phyloP scores from a whole-genome alignment of 2,888 invertebrate species.

The Hetaerina titia region DNA sequence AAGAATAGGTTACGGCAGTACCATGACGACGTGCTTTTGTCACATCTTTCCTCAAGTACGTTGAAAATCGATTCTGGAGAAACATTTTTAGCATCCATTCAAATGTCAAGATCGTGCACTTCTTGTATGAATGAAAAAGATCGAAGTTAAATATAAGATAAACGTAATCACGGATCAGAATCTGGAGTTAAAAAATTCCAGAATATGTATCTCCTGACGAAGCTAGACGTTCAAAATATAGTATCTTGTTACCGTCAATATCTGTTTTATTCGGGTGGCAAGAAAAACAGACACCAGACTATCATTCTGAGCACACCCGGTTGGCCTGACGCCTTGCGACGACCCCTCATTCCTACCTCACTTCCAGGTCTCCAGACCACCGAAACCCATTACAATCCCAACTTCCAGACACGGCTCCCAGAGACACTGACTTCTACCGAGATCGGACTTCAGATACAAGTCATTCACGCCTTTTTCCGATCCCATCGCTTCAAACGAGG shows the following conservation, averaged over 20 bases:
- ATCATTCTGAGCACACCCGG: slow-evolving; percentile 6
- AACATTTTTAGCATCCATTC: no score
- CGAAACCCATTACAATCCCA: not conserved
- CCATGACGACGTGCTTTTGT: no score
- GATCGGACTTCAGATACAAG: not conserved
- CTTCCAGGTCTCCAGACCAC: not conserved
- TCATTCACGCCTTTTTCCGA: not conserved
- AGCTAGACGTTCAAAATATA: no score
- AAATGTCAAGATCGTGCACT: no score
- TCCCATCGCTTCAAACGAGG: not conserved
- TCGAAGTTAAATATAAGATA: not conserved
- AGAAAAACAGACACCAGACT: not conserved
- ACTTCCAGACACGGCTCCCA: not conserved
- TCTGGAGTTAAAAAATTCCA: not conserved
- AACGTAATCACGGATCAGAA: not conserved
- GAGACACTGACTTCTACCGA: not conserved
- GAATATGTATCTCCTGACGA: no score
- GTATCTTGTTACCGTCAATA: no score
- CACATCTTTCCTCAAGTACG: no score
- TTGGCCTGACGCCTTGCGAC: not conserved
- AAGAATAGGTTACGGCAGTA: no score
- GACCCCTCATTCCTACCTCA: not conserved
- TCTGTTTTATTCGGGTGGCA: not conserved
- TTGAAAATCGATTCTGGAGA: no score
- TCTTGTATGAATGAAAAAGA: no score